These are phyloP conservation scores for Gallinago undulata DNA, from an alignment of 2,113 vertebrate genomes.

Conservation along the genomic window DNA sequence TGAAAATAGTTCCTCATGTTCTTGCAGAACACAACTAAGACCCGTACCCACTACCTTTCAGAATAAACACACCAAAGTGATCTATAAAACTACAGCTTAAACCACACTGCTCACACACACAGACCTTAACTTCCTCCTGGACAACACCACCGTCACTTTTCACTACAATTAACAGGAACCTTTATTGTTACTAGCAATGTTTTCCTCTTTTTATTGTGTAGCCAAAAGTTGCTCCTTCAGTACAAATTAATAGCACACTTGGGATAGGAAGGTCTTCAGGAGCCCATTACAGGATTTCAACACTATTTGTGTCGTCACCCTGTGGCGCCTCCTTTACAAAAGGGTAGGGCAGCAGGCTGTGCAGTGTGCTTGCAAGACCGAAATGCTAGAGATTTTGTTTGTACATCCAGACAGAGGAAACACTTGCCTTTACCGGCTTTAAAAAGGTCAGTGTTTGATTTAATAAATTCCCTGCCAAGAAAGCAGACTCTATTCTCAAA, in stretches of 20 bases:
- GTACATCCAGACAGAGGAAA: neutral
- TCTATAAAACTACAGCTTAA: neutral
- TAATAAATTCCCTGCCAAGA: constrained; percentile 52
- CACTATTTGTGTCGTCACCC: neutral
- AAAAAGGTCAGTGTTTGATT: constrained; percentile 45
- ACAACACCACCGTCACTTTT: neutral
- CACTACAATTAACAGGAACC: neutral
- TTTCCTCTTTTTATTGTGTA: neutral
- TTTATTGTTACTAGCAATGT: neutral
- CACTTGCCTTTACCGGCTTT: constrained; percentile 3
- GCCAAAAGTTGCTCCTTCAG: neutral
- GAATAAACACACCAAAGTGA: neutral
- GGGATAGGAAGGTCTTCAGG: neutral
- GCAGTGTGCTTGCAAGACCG: neutral
- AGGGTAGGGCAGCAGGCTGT: neutral
- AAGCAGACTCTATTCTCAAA: constrained; percentile 26
- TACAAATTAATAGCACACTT: neutral
- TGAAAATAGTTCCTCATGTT: neutral
- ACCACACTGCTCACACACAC: neutral
- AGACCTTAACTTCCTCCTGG: neutral
- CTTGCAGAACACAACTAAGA: neutral
- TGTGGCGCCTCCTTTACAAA: neutral
- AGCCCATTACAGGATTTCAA: neutral
- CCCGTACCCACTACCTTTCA: neutral
- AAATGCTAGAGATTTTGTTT: neutral